Evolutionary conservation across 2,113 vertebrate species (phyloP), one percentile per base, ranked within the genome.

Genomic region (Ailuropoda melanoleuca): DNA sequence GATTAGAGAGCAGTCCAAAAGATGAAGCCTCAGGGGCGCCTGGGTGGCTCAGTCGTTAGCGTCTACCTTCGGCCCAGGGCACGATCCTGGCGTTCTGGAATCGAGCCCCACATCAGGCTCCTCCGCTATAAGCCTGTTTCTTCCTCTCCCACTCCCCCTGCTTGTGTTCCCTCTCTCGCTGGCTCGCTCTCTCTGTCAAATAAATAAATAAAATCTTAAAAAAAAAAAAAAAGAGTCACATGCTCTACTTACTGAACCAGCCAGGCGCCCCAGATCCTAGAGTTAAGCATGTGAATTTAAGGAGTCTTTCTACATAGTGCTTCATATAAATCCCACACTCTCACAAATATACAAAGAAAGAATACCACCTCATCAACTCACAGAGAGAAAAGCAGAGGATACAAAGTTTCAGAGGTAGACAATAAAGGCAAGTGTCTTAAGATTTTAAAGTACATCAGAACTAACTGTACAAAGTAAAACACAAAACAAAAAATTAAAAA

Each of bases 391-490:
- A 88, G 50, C 23, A 95, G 18, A 95, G 50, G 60, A 80, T 55
- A 78, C 5, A 46, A 78, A 93, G 21, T 92, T 96, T 95, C 53
- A 93, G 29, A 98, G 46, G 74, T 14, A 39, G 24, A 66, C 21
- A 62, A 10, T 48, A 96, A 93, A 90, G 58, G 43, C n/a, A 92
- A 95, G 46, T 46, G 24, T 75, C 68, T 26, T 88, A 84, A 91
- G 43, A 96, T 93, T 31, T 62, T 14, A 88, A 97, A 95, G 46
- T n/a, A 97, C 60, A 80, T 83, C 68, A 96, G 86, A 97, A 86
- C 15, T 60, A 89, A 64, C 10, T 19, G 21, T 18, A 82, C 50
- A 95, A 83, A 83, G 53, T 24, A 77, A 90, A 90, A 86, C 60
- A 66, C 7, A 48, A 62, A 82, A 70, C n/a, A 50, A 64, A 64